Conservation (phyloP, 2,797 vertebrate genomes). For the Vultur gryphus region DNA sequence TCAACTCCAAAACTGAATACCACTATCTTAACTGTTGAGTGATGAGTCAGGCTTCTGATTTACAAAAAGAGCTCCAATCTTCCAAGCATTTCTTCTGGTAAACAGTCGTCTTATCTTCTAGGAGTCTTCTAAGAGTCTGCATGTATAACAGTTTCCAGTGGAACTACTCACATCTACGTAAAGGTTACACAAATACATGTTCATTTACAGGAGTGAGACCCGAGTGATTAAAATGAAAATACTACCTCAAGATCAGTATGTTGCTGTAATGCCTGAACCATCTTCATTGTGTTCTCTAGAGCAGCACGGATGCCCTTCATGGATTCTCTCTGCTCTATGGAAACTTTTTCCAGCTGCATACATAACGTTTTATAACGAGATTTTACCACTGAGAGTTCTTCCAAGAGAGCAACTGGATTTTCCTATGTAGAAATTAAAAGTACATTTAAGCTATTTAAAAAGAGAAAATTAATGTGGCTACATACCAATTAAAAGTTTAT, state of each 20-base stretch:
- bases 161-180: accelerated
- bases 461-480: background rate
- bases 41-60: background rate
- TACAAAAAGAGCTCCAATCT: background rate
- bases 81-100: background rate
- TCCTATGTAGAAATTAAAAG: conserved; percentile 71
- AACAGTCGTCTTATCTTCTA: background rate
- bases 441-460: background rate
- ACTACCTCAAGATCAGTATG: conserved; percentile 77
- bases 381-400: conserved; percentile 81
- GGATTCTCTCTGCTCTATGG: conserved; percentile 79
- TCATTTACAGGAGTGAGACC: background rate
- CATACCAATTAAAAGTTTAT: background rate
- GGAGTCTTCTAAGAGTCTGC: background rate
- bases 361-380: conserved; percentile 80
- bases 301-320: conserved; percentile 78
- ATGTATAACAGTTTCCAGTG: accelerated
- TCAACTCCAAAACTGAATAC: background rate
- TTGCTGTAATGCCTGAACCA: conserved; percentile 77
- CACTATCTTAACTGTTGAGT: background rate
- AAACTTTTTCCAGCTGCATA: conserved; percentile 74
- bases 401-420: conserved; percentile 81
- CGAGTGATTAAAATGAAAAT: background rate
- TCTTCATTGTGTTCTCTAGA: conserved; percentile 71
- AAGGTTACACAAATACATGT: background rate